These are phyloP conservation scores for Chironomus striatipennis DNA, from an alignment of 1,140 invertebrate species.

Conservation along the genomic window DNA sequence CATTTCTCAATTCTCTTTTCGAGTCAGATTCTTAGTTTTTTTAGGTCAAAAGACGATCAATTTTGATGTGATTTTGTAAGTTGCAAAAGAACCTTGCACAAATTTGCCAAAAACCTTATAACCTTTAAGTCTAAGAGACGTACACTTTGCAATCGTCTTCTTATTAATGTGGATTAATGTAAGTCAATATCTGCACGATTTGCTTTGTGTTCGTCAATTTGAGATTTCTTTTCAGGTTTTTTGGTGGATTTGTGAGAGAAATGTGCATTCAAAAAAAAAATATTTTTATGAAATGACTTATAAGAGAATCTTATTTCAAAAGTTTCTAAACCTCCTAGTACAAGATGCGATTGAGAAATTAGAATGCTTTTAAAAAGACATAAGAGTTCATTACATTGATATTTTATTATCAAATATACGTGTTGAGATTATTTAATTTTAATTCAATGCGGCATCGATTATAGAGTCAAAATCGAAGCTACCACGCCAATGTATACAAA, in stretches of 20 bases:
- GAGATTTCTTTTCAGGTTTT: too few relatives aligned
- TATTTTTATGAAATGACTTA: too few relatives aligned
- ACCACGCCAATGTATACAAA: background rate
- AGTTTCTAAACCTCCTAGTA: too few relatives aligned
- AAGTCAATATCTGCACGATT: slow-evolving; percentile 7
- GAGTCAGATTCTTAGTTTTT: background rate
- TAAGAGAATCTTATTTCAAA: too few relatives aligned
- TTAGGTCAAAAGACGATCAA: slow-evolving; percentile 4
- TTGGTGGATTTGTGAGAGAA: too few relatives aligned
- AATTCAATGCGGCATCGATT: background rate
- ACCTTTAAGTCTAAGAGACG: background rate
- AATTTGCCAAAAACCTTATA: slow-evolving; percentile 13
- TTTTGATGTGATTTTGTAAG: background rate
- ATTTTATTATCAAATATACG: background rate
- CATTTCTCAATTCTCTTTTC: slow-evolving; percentile 7
- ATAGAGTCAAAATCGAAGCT: background rate
- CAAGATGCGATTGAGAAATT: too few relatives aligned
- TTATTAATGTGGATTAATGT: background rate
- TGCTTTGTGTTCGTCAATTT: background rate
- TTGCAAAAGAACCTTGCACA: background rate
- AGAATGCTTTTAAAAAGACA: too few relatives aligned
- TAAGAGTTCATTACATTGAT: background rate
- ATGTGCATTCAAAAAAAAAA: too few relatives aligned
- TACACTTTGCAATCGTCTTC: too few relatives aligned
- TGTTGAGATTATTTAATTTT: background rate